Conservation (phyloP, 2,888 invertebrate genomes). For the Steromphala cineraria region DNA sequence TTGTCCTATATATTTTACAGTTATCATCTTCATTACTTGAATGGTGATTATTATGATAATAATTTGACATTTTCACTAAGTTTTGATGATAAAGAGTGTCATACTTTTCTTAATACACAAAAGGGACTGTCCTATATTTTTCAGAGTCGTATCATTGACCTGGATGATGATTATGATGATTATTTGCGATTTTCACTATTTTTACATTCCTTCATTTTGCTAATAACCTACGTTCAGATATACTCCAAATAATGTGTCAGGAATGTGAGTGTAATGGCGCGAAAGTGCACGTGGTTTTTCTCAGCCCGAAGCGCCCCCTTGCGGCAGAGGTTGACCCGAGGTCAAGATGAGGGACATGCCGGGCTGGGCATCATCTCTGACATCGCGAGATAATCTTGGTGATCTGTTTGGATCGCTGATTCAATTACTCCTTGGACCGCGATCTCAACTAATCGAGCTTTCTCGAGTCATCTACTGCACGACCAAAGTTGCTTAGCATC, state of each 20-base stretch:
- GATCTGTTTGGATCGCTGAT: conserved; percentile 21
- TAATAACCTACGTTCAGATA: too few relatives aligned
- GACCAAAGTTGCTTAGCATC: background rate
- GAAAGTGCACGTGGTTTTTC: background rate
- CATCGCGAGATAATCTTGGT: conserved; percentile 6
- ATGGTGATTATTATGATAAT: too few relatives aligned
- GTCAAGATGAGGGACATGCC: background rate
- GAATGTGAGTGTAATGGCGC: background rate
- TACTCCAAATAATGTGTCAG: background rate
- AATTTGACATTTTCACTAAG: too few relatives aligned
- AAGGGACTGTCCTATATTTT: too few relatives aligned
- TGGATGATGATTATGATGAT: too few relatives aligned
- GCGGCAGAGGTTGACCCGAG: background rate
- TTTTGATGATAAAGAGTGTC: too few relatives aligned
- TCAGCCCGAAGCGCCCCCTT: background rate
- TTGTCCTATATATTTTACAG: too few relatives aligned
- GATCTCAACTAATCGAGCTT: conserved; percentile 22
- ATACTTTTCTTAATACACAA: too few relatives aligned
- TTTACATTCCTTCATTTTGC: too few relatives aligned
- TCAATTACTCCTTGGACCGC: conserved; percentile 17
- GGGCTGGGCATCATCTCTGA: background rate
- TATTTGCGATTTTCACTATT: too few relatives aligned
- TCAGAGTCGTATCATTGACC: too few relatives aligned
- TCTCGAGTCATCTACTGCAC: background rate
- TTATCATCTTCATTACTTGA: too few relatives aligned